Percentiles rank a stretch among this genome's conserved stretches.
These are phyloP conservation scores for Colossoma macropomum DNA, from an alignment of 2,113 vertebrate species.

Conservation along the genomic window DNA sequence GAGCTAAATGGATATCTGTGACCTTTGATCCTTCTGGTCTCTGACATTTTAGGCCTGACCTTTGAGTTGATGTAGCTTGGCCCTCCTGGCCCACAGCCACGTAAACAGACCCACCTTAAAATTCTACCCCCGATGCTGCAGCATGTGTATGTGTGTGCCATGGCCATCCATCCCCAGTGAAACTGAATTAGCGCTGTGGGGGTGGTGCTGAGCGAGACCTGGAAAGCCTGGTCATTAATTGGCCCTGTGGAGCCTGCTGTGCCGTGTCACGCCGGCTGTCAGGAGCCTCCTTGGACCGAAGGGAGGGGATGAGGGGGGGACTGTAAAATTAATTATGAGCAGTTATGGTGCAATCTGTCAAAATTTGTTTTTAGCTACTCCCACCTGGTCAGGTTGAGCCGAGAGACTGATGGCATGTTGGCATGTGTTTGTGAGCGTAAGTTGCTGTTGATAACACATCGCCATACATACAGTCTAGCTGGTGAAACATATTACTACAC, in stretches of 20 bases:
- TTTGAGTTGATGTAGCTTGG: conserved; percentile 61
- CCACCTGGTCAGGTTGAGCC: conserved; percentile 35
- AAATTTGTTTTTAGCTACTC: conserved; percentile 47
- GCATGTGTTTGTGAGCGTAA: neutral
- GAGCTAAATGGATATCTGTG: conserved; percentile 58
- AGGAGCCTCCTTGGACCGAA: conserved; percentile 31
- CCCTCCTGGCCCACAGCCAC: conserved; percentile 41
- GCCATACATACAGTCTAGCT: neutral
- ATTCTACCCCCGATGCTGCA: conserved; percentile 2
- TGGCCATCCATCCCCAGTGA: conserved; percentile 27
- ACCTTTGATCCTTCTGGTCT: conserved; percentile 57
- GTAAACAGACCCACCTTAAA: conserved; percentile 46
- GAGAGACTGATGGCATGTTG: conserved; percentile 11
- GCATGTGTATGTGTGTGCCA: neutral
- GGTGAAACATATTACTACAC: neutral
- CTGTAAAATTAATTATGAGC: conserved; percentile 55
- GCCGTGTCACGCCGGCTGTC: conserved; percentile 46
- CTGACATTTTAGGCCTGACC: conserved; percentile 68
- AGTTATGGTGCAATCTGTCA: conserved; percentile 57
- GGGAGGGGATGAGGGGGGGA: conserved; percentile 17
- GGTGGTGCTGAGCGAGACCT: conserved; percentile 29
- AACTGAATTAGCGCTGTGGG: conserved; percentile 26
- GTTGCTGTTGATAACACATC: conserved; percentile 18
- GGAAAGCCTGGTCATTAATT: conserved; percentile 44
- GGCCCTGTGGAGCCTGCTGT: conserved; percentile 43